These are phyloP conservation scores for Microcebus murinus DNA, from an alignment of 2,113 vertebrate genomes.

Conservation along the genomic window DNA sequence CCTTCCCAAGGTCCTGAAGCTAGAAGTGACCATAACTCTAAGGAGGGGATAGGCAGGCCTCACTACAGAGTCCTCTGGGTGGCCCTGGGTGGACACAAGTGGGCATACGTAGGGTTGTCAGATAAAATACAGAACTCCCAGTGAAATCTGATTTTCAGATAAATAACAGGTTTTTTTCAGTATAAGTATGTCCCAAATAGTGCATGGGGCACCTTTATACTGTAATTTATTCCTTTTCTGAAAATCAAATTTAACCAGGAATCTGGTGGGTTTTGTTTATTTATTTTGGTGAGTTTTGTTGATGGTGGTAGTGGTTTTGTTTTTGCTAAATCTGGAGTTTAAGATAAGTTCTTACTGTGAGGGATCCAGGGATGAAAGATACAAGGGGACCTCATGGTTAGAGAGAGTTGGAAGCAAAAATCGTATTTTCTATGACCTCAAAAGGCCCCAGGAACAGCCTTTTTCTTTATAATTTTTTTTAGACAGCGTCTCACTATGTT, in stretches of 20 bases:
- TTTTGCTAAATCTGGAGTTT: slow-evolving; percentile 31
- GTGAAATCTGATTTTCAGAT: slow-evolving; percentile 10
- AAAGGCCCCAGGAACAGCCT: background rate
- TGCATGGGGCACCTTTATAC: background rate
- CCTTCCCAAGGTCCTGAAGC: background rate
- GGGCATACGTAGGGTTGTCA: background rate
- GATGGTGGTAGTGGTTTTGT: background rate
- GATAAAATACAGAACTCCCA: background rate
- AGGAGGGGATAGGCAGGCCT: background rate
- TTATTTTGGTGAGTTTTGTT: background rate
- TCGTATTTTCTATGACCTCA: background rate
- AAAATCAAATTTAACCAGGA: background rate
- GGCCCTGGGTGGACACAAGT: background rate
- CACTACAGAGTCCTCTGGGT: background rate
- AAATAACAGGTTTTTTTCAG: background rate
- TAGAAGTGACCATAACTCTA: background rate
- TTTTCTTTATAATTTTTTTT: background rate
- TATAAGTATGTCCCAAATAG: background rate
- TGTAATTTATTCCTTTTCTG: background rate
- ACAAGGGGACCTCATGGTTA: background rate
- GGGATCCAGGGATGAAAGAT: background rate
- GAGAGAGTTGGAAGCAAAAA: background rate
- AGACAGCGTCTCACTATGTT: no score
- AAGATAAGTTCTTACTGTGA: background rate
- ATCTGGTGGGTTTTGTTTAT: background rate